These are phyloP conservation scores for Neolamprologus longior DNA, from an alignment of 2,113 vertebrate genomes.

Conservation along the genomic window DNA sequence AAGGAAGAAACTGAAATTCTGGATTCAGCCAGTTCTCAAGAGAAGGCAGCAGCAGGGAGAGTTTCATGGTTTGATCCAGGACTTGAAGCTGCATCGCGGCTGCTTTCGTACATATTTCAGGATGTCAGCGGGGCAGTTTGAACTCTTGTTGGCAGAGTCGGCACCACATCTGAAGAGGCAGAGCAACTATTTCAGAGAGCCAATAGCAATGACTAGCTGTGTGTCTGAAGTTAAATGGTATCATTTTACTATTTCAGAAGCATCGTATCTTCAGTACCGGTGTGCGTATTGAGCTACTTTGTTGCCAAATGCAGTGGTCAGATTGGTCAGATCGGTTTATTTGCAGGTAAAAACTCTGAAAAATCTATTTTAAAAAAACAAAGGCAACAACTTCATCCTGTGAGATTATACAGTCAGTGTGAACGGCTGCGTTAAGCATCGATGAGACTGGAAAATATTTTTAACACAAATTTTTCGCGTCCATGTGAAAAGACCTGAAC, in stretches of 20 bases:
- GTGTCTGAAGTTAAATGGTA: neutral
- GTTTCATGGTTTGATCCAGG: neutral
- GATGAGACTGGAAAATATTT: neutral
- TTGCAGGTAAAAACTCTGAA: neutral
- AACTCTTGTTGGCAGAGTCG: neutral
- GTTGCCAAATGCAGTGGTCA: neutral
- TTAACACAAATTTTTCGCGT: neutral
- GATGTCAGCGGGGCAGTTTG: neutral
- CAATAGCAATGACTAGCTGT: neutral
- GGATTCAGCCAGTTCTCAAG: neutral
- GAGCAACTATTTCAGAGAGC: neutral
- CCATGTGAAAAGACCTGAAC: neutral
- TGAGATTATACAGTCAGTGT: neutral
- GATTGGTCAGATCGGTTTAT: neutral
- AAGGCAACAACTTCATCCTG: neutral
- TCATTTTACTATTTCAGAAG: neutral
- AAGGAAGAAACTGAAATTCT: neutral
- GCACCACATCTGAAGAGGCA: neutral
- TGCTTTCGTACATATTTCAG: neutral
- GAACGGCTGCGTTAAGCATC: neutral
- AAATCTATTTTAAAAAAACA: fast-evolving
- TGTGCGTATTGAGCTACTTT: neutral
- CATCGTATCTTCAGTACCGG: neutral
- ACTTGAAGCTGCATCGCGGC: neutral
- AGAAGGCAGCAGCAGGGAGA: neutral